Evolutionary conservation across 1,140 invertebrate genomes (phyloP).

Genomic region (Procambarus clarkii): DNA sequence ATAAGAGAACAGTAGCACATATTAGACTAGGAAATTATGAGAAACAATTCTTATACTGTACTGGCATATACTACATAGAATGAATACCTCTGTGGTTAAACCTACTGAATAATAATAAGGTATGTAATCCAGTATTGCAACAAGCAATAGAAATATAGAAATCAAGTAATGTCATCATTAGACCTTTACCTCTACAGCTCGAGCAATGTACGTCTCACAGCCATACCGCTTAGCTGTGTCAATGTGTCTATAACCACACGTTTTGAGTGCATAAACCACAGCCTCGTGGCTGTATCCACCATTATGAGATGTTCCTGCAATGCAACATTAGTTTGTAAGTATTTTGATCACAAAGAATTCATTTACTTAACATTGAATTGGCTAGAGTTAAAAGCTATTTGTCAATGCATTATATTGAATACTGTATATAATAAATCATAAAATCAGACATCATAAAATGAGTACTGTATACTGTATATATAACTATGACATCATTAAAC

Average conservation of each 20-base stretch:
- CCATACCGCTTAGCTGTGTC: conserved; percentile 77
- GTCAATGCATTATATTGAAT: too few species aligned
- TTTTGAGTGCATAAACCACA: conserved; percentile 75
- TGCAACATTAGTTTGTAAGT: background rate
- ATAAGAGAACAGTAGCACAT: too few species aligned
- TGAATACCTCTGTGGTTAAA: background rate
- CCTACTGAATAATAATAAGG: background rate
- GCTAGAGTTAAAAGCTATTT: too few species aligned
- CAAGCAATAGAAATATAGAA: background rate
- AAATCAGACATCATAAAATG: too few species aligned
- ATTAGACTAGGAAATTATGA: too few species aligned
- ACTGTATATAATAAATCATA: too few species aligned
- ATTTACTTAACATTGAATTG: too few species aligned
- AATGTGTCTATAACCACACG: conserved; percentile 76
- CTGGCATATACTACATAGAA: too few species aligned
- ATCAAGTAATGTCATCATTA: background rate
- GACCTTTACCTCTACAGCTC: conserved; percentile 74
- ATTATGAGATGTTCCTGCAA: conserved; percentile 76
- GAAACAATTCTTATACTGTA: too few species aligned
- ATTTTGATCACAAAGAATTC: too few species aligned
- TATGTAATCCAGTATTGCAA: background rate
- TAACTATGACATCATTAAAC: too few species aligned
- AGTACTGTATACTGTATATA: too few species aligned
- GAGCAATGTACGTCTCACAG: conserved; percentile 74
- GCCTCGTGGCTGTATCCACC: conserved; percentile 76